These are phyloP conservation scores for Macroramphosus scolopax DNA, from an alignment of 2,797 vertebrate species.

Conservation along the genomic window DNA sequence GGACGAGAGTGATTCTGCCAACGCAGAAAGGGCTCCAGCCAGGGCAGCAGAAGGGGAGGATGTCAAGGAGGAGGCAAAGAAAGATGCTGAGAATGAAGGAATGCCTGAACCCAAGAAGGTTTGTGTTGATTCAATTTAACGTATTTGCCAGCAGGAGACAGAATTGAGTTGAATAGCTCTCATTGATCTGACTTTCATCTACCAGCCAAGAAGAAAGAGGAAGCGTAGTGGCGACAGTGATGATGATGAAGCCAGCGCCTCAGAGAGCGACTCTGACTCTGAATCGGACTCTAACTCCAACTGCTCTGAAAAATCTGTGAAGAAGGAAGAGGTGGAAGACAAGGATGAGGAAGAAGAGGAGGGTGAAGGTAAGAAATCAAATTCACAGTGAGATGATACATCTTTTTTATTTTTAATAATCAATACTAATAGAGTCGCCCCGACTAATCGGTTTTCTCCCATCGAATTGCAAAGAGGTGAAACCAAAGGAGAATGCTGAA, in stretches of 20 bases:
- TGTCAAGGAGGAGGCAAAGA: constrained; percentile 74
- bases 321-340: constrained; percentile 70
- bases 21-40: constrained; percentile 62
- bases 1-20: constrained; percentile 67
- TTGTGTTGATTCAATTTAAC: neutral
- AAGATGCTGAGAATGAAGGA: constrained; percentile 68
- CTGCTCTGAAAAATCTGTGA: constrained; percentile 78
- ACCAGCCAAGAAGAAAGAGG: constrained; percentile 82
- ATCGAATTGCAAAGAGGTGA: constrained; percentile 56
- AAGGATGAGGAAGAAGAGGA: constrained; percentile 75
- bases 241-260: constrained; percentile 84
- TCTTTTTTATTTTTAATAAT: constrained; percentile 4
- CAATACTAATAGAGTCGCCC: neutral
- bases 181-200: constrained; percentile 7
- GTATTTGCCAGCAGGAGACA: neutral
- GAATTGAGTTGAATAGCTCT: neutral
- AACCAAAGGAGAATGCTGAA: constrained; percentile 72
- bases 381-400: neutral
- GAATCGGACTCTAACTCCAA: constrained; percentile 85
- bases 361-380: constrained; percentile 61
- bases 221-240: constrained; percentile 89
- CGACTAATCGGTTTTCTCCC: neutral
- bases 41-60: constrained; percentile 53
- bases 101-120: constrained; percentile 83
- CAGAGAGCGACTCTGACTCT: constrained; percentile 84